These are phyloP conservation scores for Drosophila antonietae DNA, from an alignment of 2,888 invertebrate species.

Conservation along the genomic window DNA sequence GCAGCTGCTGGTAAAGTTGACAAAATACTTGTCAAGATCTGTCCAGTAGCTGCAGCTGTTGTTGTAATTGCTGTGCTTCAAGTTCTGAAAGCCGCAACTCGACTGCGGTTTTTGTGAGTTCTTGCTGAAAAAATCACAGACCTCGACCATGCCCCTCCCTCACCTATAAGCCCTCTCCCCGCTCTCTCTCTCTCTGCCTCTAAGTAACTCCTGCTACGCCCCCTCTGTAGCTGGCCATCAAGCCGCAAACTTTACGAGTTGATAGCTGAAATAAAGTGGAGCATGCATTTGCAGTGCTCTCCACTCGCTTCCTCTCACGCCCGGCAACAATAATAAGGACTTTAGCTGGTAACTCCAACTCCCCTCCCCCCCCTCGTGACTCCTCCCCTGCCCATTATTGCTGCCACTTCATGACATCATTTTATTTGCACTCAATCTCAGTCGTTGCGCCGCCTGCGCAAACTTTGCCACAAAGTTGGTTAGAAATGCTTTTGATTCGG, in stretches of 20 bases:
- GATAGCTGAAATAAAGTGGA: slow-evolving; percentile 77
- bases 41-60: slow-evolving; percentile 46
- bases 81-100: slow-evolving; percentile 58
- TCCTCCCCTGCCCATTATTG: slow-evolving; percentile 10
- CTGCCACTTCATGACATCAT: slow-evolving; percentile 77
- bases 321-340: slow-evolving; percentile 12
- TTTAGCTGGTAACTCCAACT: not conserved
- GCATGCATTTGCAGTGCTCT: slow-evolving; percentile 58
- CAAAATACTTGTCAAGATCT: slow-evolving; percentile 76
- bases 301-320: slow-evolving; percentile 3
- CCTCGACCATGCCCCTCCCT: not conserved
- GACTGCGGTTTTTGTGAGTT: slow-evolving; percentile 55
- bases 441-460: slow-evolving; percentile 50
- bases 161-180: not conserved
- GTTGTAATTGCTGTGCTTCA: slow-evolving; percentile 64
- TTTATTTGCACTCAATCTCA: slow-evolving; percentile 81
- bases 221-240: slow-evolving; percentile 52
- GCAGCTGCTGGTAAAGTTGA: slow-evolving; percentile 65
- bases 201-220: slow-evolving; percentile 29
- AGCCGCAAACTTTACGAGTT: slow-evolving; percentile 77
- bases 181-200: not conserved
- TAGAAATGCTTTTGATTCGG: slow-evolving; percentile 75
- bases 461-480: slow-evolving; percentile 63
- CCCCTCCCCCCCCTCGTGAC: not conserved
- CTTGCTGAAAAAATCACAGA: slow-evolving; percentile 63